Conservation (phyloP, 2,888 invertebrate species). For the Lepas anatifera region DNA sequence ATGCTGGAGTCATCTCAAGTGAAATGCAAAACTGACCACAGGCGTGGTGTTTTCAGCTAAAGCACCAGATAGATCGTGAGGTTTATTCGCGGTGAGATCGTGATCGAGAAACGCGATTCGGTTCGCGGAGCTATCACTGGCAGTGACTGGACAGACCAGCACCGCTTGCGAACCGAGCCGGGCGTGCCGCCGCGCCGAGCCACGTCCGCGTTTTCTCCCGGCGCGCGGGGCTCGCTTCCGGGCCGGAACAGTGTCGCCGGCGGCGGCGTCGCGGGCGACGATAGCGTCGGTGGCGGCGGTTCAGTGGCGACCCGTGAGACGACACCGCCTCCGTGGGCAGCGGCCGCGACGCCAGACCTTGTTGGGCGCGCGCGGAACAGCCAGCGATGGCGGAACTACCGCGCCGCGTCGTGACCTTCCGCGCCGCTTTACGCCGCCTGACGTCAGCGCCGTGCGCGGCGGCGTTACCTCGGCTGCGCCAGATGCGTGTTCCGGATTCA, state of each 20-base stretch:
- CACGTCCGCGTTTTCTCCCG: neutral
- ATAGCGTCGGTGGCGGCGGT: no score
- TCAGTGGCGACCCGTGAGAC: slow-evolving; percentile 3
- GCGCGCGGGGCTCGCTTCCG: neutral
- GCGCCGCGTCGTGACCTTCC: neutral
- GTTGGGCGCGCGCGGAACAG: neutral
- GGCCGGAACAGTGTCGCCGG: neutral
- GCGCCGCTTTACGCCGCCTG: neutral
- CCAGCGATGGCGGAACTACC: neutral
- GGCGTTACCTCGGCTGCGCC: neutral
- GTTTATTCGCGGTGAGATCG: no score
- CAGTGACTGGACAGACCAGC: no score
- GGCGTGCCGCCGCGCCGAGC: no score
- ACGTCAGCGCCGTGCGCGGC: neutral
- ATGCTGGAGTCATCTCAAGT: no score
- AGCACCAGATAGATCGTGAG: no score
- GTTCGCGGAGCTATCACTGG: no score
- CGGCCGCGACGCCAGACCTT: neutral
- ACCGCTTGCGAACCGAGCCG: no score
- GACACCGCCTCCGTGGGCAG: neutral
- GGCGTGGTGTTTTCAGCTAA: no score
- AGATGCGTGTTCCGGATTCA: neutral
- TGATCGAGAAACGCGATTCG: no score
- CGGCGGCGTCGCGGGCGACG: no score
- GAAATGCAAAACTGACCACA: no score